Evolutionary conservation across 2,888 invertebrate species (phyloP).

Genomic region (Cosmia pyralina): DNA sequence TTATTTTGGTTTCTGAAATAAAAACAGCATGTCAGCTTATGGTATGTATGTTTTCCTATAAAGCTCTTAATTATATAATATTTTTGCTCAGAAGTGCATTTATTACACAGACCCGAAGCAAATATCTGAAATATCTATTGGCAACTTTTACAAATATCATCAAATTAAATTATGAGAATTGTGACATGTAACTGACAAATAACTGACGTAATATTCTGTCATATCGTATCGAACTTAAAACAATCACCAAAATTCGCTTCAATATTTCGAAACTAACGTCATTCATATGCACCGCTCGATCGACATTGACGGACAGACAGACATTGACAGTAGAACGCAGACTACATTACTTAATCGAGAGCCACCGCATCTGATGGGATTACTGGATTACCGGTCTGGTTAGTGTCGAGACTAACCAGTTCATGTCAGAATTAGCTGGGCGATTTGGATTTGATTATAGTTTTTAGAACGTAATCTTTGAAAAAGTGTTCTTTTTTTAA

Average conservation of each 20-base stretch:
- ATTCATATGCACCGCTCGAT: slow-evolving; percentile 38
- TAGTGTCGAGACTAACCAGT: slow-evolving; percentile 35
- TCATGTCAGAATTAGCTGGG: slow-evolving; percentile 18
- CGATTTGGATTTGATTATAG: background rate
- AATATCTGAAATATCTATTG: too few species aligned
- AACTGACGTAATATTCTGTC: background rate
- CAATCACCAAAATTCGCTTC: background rate
- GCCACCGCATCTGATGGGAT: slow-evolving; percentile 33
- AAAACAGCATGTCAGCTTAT: background rate
- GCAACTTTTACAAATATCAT: background rate
- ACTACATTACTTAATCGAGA: slow-evolving; percentile 58
- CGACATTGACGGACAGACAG: slow-evolving; percentile 41
- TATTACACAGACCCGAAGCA: background rate
- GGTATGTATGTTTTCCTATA: background rate
- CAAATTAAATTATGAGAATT: background rate
- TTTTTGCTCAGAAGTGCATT: background rate
- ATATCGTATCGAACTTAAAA: background rate
- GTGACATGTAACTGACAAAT: background rate
- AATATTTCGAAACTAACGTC: slow-evolving; percentile 8
- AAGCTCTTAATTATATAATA: background rate
- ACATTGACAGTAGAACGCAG: slow-evolving; percentile 33
- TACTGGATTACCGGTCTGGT: slow-evolving; percentile 38
- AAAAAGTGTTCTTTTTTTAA: background rate
- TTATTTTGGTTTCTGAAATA: background rate
- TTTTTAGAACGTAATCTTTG: background rate